These are phyloP conservation scores for Eurypyga helias DNA, from an alignment of 2,113 vertebrate genomes.

Conservation along the genomic window DNA sequence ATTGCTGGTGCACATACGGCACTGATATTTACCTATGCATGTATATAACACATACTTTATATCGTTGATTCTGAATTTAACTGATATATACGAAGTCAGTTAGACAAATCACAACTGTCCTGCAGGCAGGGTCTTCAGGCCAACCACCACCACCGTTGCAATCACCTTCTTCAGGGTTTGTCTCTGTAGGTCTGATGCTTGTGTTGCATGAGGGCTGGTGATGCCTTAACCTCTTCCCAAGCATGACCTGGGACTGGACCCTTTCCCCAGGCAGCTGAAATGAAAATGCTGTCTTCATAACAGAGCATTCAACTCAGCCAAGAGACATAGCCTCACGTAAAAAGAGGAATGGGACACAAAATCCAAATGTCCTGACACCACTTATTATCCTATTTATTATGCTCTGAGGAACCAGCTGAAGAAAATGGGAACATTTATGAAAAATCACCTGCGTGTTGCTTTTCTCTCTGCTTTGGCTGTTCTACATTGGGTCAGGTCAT, in stretches of 20 bases:
- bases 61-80: not conserved
- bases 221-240: not conserved
- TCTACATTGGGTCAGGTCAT: not conserved
- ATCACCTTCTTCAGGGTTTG: not conserved
- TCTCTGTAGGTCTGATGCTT: not conserved
- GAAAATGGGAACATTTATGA: not conserved
- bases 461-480: not conserved
- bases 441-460: not conserved
- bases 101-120: not conserved
- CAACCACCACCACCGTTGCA: not conserved
- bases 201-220: not conserved
- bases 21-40: not conserved
- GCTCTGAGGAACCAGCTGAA: not conserved
- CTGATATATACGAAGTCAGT: accelerated
- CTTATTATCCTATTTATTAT: not conserved
- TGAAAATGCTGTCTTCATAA: not conserved
- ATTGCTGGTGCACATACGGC: not conserved
- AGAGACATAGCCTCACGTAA: not conserved
- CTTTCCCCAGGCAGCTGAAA: not conserved
- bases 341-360: not conserved
- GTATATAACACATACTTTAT: not conserved
- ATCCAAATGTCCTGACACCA: conserved; percentile 6
- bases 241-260: not conserved
- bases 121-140: not conserved
- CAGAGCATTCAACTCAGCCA: not conserved